Base-by-base conservation (phyloP, 2,888 invertebrate species). In the Malachius bipustulatus region DNA sequence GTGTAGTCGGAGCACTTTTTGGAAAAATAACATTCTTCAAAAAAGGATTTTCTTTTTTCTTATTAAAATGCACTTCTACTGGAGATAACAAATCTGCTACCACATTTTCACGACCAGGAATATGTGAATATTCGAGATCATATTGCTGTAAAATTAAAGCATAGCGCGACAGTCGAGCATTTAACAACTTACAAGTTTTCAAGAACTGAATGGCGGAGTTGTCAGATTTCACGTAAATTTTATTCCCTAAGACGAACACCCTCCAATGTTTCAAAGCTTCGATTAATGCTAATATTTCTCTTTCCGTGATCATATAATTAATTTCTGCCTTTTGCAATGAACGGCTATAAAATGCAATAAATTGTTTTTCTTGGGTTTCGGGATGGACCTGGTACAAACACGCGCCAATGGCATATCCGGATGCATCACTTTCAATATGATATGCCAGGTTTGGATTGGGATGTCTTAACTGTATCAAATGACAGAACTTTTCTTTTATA, bases 331-430 rank as follows among this genome's bases (percentile, higher is more conserved):
- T 32, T 4, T 30, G 9, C 4, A 39, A 28, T 8, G 24, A 14
- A 3, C 34, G 10, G 26, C 39, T 39, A 1, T 16, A 15, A 16
- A 9, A 39, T 4, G 37, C 37, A 13, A 39, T 38, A 4, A 33
- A 26, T 14, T 19, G 3, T 3, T 41, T 28, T 4, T 30, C 19
- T 4, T 19, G 24, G n/a, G 14, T 19, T 4, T 34, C 14, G 4
- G 6, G 2, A n/a, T 15, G 9, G 14, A 38, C 10, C 26, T 38
- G 38, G 16, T 30, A 38, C 11, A 38, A 14, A 35, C 35, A 36
- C 31, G 38, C 28, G 33, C 29, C 26, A 35, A 47, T 6, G 42
- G 27, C 10, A 43, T 28, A 4, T 30, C 42, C 31, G 32, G 29
- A 38, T 11, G 33, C 32, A 19, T 35, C 31, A 3, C 28, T 15